phyloP scores from a whole-genome alignment of 2,113 vertebrate species.

The Dryoscopus gambensis region DNA sequence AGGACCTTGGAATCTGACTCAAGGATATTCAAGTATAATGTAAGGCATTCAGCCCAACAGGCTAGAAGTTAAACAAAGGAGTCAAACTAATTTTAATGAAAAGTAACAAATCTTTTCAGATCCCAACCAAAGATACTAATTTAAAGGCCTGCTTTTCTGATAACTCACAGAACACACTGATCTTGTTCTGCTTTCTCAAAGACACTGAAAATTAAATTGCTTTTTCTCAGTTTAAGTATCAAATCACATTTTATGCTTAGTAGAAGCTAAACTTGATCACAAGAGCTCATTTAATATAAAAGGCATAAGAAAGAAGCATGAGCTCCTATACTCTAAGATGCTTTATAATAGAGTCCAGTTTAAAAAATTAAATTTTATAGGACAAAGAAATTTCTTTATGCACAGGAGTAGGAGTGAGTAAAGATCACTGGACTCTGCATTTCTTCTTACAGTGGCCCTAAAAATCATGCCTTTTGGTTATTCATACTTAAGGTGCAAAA shows the following conservation, averaged over 20 bases:
- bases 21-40: background rate
- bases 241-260: background rate
- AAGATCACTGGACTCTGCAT: slow-evolving; percentile 7
- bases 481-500: background rate
- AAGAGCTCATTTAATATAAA: slow-evolving; percentile 1
- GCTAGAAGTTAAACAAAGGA: background rate
- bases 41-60: background rate
- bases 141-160: background rate
- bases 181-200: background rate
- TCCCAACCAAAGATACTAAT: background rate
- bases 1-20: background rate
- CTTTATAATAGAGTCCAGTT: background rate
- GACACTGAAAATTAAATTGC: slow-evolving; percentile 12
- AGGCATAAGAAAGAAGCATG: background rate
- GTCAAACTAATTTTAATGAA: slow-evolving; percentile 8
- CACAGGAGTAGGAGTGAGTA: background rate
- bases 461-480: background rate
- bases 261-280: slow-evolving; percentile 6
- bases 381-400: slow-evolving; percentile 17
- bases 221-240: slow-evolving; percentile 3
- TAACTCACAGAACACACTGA: background rate
- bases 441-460: background rate
- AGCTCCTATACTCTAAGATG: background rate
- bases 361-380: slow-evolving; percentile 3
- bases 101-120: slow-evolving; percentile 6